Percentiles rank a stretch among this genome's conserved stretches.
Evolutionary conservation across 2,888 invertebrate genomes (phyloP).

Genomic region (Mythimna loreyi): DNA sequence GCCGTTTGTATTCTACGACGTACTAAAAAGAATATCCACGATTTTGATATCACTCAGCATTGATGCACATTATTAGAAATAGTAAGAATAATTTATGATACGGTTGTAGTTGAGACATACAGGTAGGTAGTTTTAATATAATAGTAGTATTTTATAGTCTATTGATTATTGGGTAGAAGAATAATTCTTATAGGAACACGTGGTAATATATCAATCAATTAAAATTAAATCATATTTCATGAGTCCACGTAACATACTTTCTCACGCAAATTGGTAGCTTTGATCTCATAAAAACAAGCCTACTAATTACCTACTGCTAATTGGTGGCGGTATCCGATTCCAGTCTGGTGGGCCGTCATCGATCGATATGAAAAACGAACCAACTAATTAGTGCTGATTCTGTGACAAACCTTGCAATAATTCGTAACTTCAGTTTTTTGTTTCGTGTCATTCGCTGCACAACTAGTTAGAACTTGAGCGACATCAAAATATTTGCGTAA

Average conservation of each 20-base stretch:
- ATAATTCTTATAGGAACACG: conserved; percentile 45
- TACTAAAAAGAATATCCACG: conserved; percentile 36
- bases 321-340: not conserved
- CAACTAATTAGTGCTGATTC: conserved; percentile 3
- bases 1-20: conserved; percentile 9
- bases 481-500: no score
- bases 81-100: conserved; percentile 75
- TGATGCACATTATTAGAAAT: conserved; percentile 73
- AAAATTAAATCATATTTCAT: conserved; percentile 14
- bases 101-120: conserved; percentile 74
- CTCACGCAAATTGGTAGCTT: conserved; percentile 56
- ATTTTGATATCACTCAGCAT: conserved; percentile 55
- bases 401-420: not conserved
- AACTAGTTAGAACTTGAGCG: no score
- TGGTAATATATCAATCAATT: conserved; percentile 49
- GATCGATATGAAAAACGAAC: not conserved
- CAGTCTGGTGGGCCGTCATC: not conserved
- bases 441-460: no score
- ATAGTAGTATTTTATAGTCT: conserved; percentile 61
- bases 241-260: conserved; percentile 24
- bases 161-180: conserved; percentile 56
- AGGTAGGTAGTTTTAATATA: conserved; percentile 72
- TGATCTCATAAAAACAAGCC: conserved; percentile 62
- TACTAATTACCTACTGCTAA: conserved; percentile 7
- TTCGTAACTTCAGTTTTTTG: no score